Evolutionary conservation across 2,797 vertebrate species (phyloP).

Genomic region (Acanthopagrus latus): DNA sequence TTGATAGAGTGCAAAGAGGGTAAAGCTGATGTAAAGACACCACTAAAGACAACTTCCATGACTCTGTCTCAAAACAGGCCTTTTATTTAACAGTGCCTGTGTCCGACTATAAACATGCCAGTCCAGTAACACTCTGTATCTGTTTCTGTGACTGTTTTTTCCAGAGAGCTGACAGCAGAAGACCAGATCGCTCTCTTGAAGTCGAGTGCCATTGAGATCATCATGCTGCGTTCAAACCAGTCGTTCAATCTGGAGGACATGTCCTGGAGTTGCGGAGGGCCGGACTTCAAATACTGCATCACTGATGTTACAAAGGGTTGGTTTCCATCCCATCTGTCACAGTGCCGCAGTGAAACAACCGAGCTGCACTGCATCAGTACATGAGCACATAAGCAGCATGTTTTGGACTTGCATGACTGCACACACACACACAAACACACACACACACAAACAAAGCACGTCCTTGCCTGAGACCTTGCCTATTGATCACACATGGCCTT

Average conservation of each 20-base stretch:
- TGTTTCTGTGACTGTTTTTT: constrained; percentile 32
- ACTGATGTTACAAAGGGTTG: constrained; percentile 93
- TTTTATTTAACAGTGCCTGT: too few species aligned
- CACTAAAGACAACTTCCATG: background rate
- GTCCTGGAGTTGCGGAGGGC: constrained; percentile 95
- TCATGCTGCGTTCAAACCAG: constrained; percentile 98
- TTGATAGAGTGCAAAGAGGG: background rate
- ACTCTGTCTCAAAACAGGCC: background rate
- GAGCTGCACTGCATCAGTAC: background rate
- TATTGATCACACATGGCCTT: constrained; percentile 14
- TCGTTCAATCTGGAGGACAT: constrained; percentile 96
- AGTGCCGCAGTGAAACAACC: background rate
- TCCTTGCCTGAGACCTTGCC: constrained; percentile 5
- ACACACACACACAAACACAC: background rate
- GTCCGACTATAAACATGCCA: background rate
- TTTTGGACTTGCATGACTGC: background rate
- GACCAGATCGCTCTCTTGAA: constrained; percentile 98
- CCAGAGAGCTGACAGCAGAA: constrained; percentile 93
- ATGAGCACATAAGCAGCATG: background rate
- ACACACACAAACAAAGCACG: background rate
- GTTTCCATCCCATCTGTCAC: constrained; percentile 11
- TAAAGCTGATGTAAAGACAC: background rate
- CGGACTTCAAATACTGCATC: constrained; percentile 93
- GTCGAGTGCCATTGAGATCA: constrained; percentile 97
- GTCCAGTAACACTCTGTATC: background rate